Conservation (phyloP, 2,888 invertebrate genomes). For the Metallyticus violacea region DNA sequence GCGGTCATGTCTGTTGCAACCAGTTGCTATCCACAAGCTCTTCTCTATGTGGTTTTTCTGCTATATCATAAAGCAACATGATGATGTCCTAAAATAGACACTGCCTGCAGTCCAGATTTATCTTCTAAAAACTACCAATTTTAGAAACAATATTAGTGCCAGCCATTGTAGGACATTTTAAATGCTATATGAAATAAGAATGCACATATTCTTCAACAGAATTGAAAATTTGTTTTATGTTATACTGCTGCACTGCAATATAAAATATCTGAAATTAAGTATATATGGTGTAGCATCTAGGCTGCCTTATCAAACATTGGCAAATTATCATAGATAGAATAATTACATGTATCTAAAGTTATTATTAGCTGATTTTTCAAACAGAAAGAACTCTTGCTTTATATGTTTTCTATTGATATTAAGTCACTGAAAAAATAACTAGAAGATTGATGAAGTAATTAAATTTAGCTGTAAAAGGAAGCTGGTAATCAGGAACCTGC, state of each 20-base stretch:
- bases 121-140: neutral
- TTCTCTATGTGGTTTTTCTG: neutral
- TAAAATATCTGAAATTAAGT: neutral
- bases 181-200: neutral
- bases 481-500: too few species aligned
- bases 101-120: neutral
- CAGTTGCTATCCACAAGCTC: neutral
- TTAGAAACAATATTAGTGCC: too few species aligned
- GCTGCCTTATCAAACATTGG: neutral
- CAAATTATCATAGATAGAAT: neutral
- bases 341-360: neutral
- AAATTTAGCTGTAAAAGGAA: too few species aligned
- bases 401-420: too few species aligned
- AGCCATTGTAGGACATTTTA: neutral
- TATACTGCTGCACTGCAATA: neutral
- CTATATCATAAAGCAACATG: neutral
- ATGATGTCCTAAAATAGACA: neutral
- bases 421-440: too few species aligned
- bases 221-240: neutral
- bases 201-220: neutral
- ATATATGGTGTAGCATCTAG: neutral
- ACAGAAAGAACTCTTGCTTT: too few species aligned
- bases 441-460: too few species aligned
- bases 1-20: too few species aligned
- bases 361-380: neutral